Conservation (phyloP, 2,113 vertebrate genomes). For the Manacus vitellinus region DNA sequence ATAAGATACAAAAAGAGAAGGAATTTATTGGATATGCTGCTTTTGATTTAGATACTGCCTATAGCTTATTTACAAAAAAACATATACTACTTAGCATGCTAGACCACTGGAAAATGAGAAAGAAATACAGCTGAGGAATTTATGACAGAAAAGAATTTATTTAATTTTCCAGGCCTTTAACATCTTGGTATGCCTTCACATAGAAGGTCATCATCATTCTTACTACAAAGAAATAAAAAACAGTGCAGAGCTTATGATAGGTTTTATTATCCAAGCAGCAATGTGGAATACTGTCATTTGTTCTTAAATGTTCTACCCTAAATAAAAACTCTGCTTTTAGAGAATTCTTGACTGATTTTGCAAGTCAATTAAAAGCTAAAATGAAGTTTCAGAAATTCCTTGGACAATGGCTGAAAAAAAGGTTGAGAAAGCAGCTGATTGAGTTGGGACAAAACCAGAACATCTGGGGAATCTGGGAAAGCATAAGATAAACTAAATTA, state of each 20-base stretch:
- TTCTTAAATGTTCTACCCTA: not conserved
- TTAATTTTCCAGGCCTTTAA: not conserved
- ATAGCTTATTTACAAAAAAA: not conserved
- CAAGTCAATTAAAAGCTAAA: not conserved
- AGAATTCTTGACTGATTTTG: not conserved
- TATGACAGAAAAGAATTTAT: not conserved
- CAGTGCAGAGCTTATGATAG: not conserved
- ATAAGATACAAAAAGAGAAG: not conserved
- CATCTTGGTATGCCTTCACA: not conserved
- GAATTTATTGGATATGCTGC: not conserved
- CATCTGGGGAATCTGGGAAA: not conserved
- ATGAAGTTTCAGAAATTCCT: not conserved
- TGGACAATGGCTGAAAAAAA: not conserved
- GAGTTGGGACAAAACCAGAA: not conserved
- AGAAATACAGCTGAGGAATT: not conserved
- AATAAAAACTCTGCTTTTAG: not conserved
- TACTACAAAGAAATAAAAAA: not conserved
- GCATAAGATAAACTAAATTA: not conserved
- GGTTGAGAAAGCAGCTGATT: not conserved
- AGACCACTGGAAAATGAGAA: not conserved
- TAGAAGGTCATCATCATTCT: not conserved
- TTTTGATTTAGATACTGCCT: not conserved
- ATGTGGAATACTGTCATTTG: not conserved
- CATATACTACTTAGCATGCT: not conserved
- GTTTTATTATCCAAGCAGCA: not conserved